Percentiles rank a stretch among this genome's conserved stretches.
Evolutionary conservation across 2,888 invertebrate species (phyloP).

Genomic region (Buathra laborator): DNA sequence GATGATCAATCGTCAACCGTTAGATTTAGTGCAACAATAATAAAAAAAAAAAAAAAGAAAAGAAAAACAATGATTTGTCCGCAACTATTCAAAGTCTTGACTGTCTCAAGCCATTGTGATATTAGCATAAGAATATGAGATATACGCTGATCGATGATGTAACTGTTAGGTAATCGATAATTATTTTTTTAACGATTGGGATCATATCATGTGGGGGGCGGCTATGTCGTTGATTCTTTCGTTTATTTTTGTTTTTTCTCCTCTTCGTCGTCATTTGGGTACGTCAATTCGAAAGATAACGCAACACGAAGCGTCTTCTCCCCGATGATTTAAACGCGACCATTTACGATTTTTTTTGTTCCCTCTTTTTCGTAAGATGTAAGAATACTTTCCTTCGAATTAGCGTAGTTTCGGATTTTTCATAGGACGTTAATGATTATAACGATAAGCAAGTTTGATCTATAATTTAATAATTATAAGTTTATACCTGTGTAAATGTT

Average conservation of each 20-base stretch:
- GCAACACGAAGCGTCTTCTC: slow-evolving; percentile 38
- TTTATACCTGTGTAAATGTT: slow-evolving; percentile 67
- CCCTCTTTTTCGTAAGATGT: slow-evolving; percentile 27
- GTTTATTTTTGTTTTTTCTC: slow-evolving; percentile 56
- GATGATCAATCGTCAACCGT: slow-evolving; percentile 14
- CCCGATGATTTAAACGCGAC: slow-evolving; percentile 44
- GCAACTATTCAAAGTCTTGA: slow-evolving; percentile 82
- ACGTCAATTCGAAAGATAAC: slow-evolving; percentile 20
- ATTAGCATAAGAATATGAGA: slow-evolving; percentile 80
- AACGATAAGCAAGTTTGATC: slow-evolving; percentile 43
- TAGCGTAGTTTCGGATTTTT: slow-evolving; percentile 43
- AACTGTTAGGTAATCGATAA: slow-evolving; percentile 72
- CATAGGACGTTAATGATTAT: slow-evolving; percentile 44
- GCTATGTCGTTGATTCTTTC: slow-evolving; percentile 64
- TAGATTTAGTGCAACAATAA: slow-evolving; percentile 9
- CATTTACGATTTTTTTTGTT: slow-evolving; percentile 6
- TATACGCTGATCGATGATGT: slow-evolving; percentile 67
- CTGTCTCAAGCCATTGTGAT: slow-evolving; percentile 84
- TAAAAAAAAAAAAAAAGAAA: neutral
- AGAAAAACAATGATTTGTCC: slow-evolving; percentile 67
- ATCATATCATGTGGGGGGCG: slow-evolving; percentile 74
- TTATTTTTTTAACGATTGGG: slow-evolving; percentile 78
- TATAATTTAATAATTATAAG: slow-evolving; percentile 54
- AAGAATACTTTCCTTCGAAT: slow-evolving; percentile 49
- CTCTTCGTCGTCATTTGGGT: slow-evolving; percentile 22